These are phyloP conservation scores for Megaceryle alcyon DNA, from an alignment of 2,797 vertebrate species.

Conservation along the genomic window DNA sequence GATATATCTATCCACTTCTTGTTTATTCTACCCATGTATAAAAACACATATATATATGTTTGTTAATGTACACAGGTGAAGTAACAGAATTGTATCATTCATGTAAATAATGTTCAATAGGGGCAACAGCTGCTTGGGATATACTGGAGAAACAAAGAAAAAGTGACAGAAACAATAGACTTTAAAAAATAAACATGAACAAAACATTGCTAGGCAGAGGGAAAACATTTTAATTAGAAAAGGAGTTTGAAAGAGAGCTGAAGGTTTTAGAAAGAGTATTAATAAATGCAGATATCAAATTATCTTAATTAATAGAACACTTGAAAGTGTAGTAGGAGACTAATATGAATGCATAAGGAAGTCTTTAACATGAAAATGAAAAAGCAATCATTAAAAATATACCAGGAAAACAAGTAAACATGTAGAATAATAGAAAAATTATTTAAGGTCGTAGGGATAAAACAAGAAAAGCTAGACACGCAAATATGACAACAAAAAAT, in stretches of 20 bases:
- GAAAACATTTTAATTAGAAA: conserved; percentile 29
- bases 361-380: neutral
- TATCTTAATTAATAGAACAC: conserved; percentile 25
- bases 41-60: neutral
- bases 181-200: neutral
- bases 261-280: neutral
- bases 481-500: neutral
- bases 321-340: neutral
- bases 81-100: neutral
- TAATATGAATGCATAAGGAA: neutral
- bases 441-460: neutral
- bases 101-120: neutral
- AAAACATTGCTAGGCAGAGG: neutral
- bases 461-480: neutral
- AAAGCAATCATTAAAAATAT: neutral
- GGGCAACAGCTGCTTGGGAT: neutral
- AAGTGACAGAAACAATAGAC: neutral
- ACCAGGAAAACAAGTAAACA: neutral
- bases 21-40: neutral
- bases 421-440: neutral
- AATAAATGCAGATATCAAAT: conserved; percentile 26
- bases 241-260: neutral
- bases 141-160: neutral
- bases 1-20: neutral
- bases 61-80: neutral